Evolutionary conservation across 1,140 invertebrate species (phyloP), one percentile per base, ranked within the genome.

Genomic region (Dreissena rostriformis): DNA sequence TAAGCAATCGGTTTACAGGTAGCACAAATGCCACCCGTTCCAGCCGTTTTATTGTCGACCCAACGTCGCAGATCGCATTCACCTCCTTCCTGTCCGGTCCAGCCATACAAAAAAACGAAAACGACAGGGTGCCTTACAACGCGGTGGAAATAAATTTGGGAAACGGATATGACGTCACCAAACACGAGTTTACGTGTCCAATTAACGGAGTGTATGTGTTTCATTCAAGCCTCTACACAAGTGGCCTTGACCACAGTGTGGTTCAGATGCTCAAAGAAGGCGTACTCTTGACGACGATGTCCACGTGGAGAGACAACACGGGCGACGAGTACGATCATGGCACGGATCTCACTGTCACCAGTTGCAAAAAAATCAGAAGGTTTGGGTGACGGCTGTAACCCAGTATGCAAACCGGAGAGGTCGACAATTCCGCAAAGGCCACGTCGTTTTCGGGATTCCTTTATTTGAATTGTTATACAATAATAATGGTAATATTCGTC

Each of bases 161-260:
- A 6, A 61, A 24, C 57, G 57, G 57, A 61, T 61, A 61, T 61
- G 57, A 61, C 57, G 57, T 61, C 57, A 61, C 17, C 22, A 19
- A 61, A 24, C 57, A 61, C 57, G 57, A n/a, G 11, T 61, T 61
- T 24, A 61, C 57, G 57, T 61, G 57, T 24, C 57, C 57, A 61
- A 12, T 6, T 19, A 61, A 61, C 57, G 57, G 57, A 4, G 57
- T 61, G 57, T 61, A 61, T 61, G 17, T 61, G 17, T 61, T 61
- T 24, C 57, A 61, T 61, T n/a, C 57, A 2, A 24, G 57, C 17
- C 22, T 61, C 17, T 61, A 61, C 57, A 24, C 57, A 61, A 4
- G 57, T n/a, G 57, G 57, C 22, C 57, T 61, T n/a, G 57, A 61
- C 57, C 17, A n/a, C 57, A 61, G 17, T 24, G 22, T n/a, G 57